Evolutionary conservation across 2,888 invertebrate species (phyloP), one percentile per base, ranked within the genome.

Genomic region (Cistogaster globosa): DNA sequence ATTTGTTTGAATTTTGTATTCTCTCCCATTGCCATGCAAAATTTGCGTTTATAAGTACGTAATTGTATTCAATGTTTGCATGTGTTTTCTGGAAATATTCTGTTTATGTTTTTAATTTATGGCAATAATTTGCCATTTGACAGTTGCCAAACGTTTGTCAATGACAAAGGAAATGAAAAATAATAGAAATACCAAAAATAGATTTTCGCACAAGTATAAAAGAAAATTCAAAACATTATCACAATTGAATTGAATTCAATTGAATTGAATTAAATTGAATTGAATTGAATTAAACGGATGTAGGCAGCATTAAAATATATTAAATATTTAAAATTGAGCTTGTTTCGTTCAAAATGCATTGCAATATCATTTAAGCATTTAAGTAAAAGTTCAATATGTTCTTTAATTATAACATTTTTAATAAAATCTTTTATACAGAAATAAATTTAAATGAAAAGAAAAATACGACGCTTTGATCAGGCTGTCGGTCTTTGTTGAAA

Each of bases 81-180:
- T 42, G 42, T 42, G 36, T 38, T 67, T 14, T 76, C 53, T 16
- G 62, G 62, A 81, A 84, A 65, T 77, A 81, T 84, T 77, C 45
- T 60, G 57, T 65, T 84, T 81, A 72, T 62, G 77, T 58, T 77
- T 77, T 58, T 84, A 84, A 84, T 84, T 84, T 84, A 84, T 84
- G 77, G 69, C 62, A 32, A 74, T 78, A 78, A 81, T 81, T 84
- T 84, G 84, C 84, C 84, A 77, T 84, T 84, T 84, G 84, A 77
- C 81, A 81, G 77, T 81, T 77, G 53, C 42, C 38, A 78, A 84
- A 81, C 81, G 81, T 84, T 84, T 84, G 78, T 84, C 84, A 84
- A 68, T 78, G 77, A 78, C 84, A 81, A 81, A 69, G 60, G 74
- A 77, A 81, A 74, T 74, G 68, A 63, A 67, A 74, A 81, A 84